phyloP scores from a whole-genome alignment of 2,888 invertebrate genomes.

The Zeuzera pyrina region DNA sequence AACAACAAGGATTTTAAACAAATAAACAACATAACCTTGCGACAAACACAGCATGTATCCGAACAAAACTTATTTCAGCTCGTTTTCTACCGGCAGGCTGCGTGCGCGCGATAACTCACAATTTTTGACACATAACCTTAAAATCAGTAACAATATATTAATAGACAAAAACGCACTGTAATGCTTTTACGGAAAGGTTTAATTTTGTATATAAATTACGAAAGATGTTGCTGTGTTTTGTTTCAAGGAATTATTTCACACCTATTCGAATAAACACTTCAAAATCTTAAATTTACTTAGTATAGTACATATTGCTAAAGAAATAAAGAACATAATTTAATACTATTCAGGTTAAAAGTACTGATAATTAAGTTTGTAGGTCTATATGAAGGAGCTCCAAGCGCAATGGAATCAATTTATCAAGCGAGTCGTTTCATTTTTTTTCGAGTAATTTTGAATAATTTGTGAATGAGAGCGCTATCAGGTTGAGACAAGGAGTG shows the following conservation, averaged over 20 bases:
- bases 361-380: constrained; percentile 18
- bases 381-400: constrained; percentile 25
- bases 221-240: constrained; percentile 17
- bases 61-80: constrained; percentile 47
- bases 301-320: constrained; percentile 1
- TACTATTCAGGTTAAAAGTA: neutral
- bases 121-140: constrained; percentile 44
- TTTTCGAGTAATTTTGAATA: constrained; percentile 51
- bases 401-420: constrained; percentile 45
- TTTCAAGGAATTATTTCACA: constrained; percentile 28
- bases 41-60: constrained; percentile 56
- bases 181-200: constrained; percentile 10
- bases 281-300: constrained; percentile 13
- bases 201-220: constrained; percentile 12
- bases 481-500: constrained; percentile 30
- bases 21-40: constrained; percentile 40
- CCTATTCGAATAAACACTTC: constrained; percentile 17
- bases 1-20: constrained; percentile 28
- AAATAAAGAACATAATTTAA: neutral
- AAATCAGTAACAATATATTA: constrained; percentile 16
- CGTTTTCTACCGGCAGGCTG: constrained; percentile 43
- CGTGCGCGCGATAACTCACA: constrained; percentile 34
- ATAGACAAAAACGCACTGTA: constrained; percentile 17
- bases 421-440: constrained; percentile 39
- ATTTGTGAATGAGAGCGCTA: constrained; percentile 54